Conservation (phyloP, 2,113 vertebrate genomes). For the Tenrec ecaudatus region DNA sequence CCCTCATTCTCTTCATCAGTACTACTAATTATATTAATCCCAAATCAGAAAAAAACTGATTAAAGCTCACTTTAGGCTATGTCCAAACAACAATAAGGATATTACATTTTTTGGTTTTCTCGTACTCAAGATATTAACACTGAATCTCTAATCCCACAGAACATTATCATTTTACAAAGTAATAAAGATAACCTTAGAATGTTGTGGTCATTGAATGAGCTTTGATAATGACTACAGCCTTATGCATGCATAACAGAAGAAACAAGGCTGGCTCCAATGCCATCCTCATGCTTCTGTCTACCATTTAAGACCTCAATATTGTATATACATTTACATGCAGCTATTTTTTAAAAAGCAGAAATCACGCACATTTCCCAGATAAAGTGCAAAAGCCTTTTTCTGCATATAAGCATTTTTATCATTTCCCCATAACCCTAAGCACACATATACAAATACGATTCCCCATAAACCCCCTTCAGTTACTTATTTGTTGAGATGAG, state of each 20-base stretch:
- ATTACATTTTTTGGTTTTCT: conserved; percentile 29
- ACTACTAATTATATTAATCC: conserved; percentile 20
- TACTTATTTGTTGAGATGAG: neutral
- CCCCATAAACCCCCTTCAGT: neutral
- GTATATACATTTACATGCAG: neutral
- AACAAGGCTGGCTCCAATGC: neutral
- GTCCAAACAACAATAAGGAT: conserved; percentile 30
- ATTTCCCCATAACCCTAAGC: neutral
- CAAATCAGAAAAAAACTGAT: neutral
- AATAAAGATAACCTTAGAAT: conserved; percentile 45
- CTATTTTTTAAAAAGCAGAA: neutral
- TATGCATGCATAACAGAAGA: neutral
- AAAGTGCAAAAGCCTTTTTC: neutral
- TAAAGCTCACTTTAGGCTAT: neutral
- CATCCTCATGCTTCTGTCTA: neutral
- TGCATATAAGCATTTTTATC: neutral
- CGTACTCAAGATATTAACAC: conserved; percentile 20
- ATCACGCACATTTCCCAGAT: neutral
- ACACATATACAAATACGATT: neutral
- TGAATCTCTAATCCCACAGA: neutral
- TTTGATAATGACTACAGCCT: neutral
- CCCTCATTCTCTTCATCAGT: neutral
- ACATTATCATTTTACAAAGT: conserved; percentile 4
- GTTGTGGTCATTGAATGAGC: neutral
- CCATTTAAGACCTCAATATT: neutral